Base-by-base conservation (phyloP, 2,888 invertebrate genomes). In the Pollenia labialis region DNA sequence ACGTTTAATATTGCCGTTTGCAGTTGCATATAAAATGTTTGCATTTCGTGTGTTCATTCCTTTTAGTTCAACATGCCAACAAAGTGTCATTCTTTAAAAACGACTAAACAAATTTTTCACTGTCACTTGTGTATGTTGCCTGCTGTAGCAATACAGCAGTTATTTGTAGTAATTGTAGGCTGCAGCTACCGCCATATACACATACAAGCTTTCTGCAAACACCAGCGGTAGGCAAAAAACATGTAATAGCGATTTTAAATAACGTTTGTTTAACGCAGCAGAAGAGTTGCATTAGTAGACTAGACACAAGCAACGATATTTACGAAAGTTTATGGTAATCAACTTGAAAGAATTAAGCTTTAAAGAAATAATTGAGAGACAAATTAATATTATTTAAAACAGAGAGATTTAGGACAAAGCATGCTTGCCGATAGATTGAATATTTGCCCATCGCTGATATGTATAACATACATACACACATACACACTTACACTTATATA, bases 81-180 rank as follows among this genome's bases (percentile, higher is more conserved):
- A 87, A 84, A 81, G 60, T 87, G 84, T 87, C 84, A 77, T 81
- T 87, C 81, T 76, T 77, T 60, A 12, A 74, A 81, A 84, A 48
- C 54, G 81, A 81, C 84, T 84, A 81, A 87, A 84, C 81, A 84
- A 87, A 87, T 87, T 84, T 74, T 85, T 87, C 84, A 81, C 84
- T 87, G 87, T 87, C 87, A 81, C 14, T 80, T 50, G 79, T 79
- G 46, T 42, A 23, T 60, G 76, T 60, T 66, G 72, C 18, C 32
- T 32, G 32, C 32, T 32, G 32, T 6, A 32, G 32, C 32, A 32
- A 32, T 23, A 32, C 40, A 23, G 58, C 64, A 12, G 60, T 69
- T 50, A 60, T 60, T 71, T 60, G 32, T 14, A 16, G 40, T 74
- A 85, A 69, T 75, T 69, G 74, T 83, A 83, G 83, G 83, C 83